A percentile compares a stretch with the other conserved stretches of the same genome.
Conservation (phyloP, 2,888 invertebrate species). For the Zeuzera pyrina region DNA sequence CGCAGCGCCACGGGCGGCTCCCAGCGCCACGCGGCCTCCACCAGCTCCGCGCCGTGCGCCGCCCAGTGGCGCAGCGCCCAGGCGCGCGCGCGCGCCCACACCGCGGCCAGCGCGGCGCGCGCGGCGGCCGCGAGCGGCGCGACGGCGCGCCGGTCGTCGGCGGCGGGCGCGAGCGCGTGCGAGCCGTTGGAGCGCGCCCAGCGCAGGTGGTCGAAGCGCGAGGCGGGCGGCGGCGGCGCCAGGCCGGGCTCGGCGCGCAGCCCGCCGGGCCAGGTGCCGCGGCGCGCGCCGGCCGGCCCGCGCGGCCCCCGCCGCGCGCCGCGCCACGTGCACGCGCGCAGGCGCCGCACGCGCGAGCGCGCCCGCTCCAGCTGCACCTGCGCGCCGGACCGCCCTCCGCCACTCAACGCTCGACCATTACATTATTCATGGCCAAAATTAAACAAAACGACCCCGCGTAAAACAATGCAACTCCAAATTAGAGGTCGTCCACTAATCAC, state of each 20-base stretch:
- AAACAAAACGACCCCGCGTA: too few relatives aligned
- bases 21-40: constrained; percentile 51
- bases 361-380: constrained; percentile 58
- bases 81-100: background rate
- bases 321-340: constrained; percentile 27
- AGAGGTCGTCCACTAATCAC: too few relatives aligned
- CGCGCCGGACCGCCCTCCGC: too few relatives aligned
- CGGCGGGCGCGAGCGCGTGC: constrained; percentile 86
- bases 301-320: constrained; percentile 35
- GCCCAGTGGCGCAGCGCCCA: constrained; percentile 1
- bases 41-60: constrained; percentile 17
- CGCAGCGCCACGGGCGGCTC: constrained; percentile 41
- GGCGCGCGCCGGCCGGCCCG: constrained; percentile 54
- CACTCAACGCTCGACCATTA: too few relatives aligned
- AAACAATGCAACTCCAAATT: too few relatives aligned
- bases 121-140: constrained; percentile 73
- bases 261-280: constrained; percentile 85
- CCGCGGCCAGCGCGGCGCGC: background rate
- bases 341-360: constrained; percentile 12
- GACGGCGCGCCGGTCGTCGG: constrained; percentile 83
- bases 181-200: constrained; percentile 91
- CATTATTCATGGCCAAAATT: too few relatives aligned
- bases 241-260: constrained; percentile 65
- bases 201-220: constrained; percentile 79
- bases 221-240: constrained; percentile 71